phyloP scores from a whole-genome alignment of 2,888 invertebrate species.

The Lottia gigantea region DNA sequence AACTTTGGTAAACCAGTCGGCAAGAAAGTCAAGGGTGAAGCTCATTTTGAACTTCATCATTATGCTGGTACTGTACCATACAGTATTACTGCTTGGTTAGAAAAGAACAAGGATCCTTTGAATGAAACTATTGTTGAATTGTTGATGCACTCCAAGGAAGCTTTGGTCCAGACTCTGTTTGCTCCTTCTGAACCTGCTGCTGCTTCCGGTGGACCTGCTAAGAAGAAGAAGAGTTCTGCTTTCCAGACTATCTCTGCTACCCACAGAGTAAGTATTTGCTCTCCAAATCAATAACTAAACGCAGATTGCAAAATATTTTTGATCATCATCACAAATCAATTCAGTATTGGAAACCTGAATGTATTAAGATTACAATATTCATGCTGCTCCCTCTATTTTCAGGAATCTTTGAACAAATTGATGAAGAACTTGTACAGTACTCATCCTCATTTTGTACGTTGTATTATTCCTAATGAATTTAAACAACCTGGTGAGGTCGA shows the following conservation, averaged over 20 bases:
- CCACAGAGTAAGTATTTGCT: constrained; percentile 79
- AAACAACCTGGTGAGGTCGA: constrained; percentile 77
- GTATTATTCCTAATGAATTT: constrained; percentile 93
- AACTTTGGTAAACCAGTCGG: constrained; percentile 72
- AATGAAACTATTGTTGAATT: constrained; percentile 99
- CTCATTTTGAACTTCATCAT: constrained; percentile 98
- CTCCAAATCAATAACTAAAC: too few species aligned
- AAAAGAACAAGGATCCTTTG: constrained; percentile 99
- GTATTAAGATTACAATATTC: not conserved
- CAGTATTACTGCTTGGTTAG: constrained; percentile 98
- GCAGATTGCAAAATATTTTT: too few species aligned
- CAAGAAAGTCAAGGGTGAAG: constrained; percentile 93
- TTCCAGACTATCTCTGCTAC: constrained; percentile 98
- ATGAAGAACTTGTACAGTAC: constrained; percentile 70
- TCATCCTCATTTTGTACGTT: constrained; percentile 76
- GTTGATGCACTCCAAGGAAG: constrained; percentile 81
- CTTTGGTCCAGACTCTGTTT: constrained; percentile 46
- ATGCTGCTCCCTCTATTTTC: not conserved
- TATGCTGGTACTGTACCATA: constrained; percentile 98
- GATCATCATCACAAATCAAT: too few species aligned
- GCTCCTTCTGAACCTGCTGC: constrained; percentile 18
- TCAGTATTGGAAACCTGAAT: not conserved
- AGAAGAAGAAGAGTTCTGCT: constrained; percentile 95
- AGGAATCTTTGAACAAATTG: constrained; percentile 83
- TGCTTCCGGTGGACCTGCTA: constrained; percentile 72